Base-by-base conservation (phyloP, 2,888 invertebrate species). In the Spodoptera littoralis region DNA sequence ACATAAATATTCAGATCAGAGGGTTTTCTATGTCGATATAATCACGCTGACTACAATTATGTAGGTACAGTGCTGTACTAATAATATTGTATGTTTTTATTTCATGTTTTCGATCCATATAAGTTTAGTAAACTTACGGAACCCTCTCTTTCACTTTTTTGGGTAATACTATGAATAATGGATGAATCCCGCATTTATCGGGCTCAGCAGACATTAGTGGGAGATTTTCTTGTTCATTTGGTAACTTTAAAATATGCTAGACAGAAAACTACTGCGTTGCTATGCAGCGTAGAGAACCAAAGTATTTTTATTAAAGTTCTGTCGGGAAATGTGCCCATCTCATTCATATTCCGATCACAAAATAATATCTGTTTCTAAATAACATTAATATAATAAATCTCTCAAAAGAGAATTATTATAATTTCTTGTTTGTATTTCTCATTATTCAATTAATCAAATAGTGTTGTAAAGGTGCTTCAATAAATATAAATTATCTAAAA, bases 261-360 rank as follows among this genome's bases (percentile, higher is more conserved):
- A 46, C 22, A 46, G 24, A 60, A 60, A 50, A 60, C 30, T 44
- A 36, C 44, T 22, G 41, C 13, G 44, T 18, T 11, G 22, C 27
- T 36, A 5, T 24, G 41, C 24, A 43, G 11, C 11, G 5, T n/a
- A 30, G 27, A 41, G 12, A 68, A 46, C 22, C 44, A 47, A 68
- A 60, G 45, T 47, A 51, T 69, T 47, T 43, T 51, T 42, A 52
- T 70, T 43, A 63, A 62, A 52, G 36, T 47, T 65, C 51, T 41
- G 12, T 47, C 43, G 18, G 43, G 9, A 18, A n/a, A 8, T 36
- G 27, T 12, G 46, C 3, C 11, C 4, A 22, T 11, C 11, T 41
- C 18, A n/a, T 50, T 46, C 9, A n/a, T 13, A 63, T 70, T 51
- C 36, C 5, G n/a, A 51, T 57, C 44, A 48, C 27, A 47, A 48